Evolutionary conservation across 2,113 vertebrate genomes (phyloP).

Genomic region (Apteryx owenii): DNA sequence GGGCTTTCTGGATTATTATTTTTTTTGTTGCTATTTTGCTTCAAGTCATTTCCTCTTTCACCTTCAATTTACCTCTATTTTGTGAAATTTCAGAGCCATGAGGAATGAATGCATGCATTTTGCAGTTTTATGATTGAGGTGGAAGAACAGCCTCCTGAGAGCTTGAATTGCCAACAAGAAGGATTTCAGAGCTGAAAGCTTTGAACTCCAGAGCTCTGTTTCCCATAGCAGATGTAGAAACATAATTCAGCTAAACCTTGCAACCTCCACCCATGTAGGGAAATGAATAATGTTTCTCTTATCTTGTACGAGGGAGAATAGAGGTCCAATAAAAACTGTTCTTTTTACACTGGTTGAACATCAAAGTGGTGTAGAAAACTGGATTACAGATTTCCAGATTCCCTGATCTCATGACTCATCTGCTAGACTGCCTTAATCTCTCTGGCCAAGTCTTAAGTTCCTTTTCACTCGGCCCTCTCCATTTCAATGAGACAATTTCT

Average conservation of each 20-base stretch:
- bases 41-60: constrained; percentile 19
- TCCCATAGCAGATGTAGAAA: constrained; percentile 26
- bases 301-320: not conserved
- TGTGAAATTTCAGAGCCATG: not conserved
- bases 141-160: constrained; percentile 40
- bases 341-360: not conserved
- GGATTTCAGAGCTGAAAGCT: constrained; percentile 52
- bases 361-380: not conserved
- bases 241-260: constrained; percentile 12
- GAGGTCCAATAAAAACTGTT: not conserved
- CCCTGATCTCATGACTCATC: constrained; percentile 6
- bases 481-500: not conserved
- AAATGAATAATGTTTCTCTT: constrained; percentile 9
- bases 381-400: constrained; percentile 32
- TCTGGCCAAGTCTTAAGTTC: not conserved
- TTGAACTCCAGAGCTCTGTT: constrained; percentile 42
- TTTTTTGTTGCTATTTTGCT: constrained; percentile 31
- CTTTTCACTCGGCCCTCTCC: not conserved
- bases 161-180: constrained; percentile 19
- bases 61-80: constrained; percentile 18
- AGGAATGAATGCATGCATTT: not conserved
- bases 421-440: not conserved
- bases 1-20: not conserved
- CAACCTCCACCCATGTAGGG: not conserved
- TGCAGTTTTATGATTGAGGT: not conserved